A percentile compares a stretch with the other conserved stretches of the same genome.
These are phyloP conservation scores for Gryllus bimaculatus DNA, from an alignment of 1,140 invertebrate species.

Conservation along the genomic window DNA sequence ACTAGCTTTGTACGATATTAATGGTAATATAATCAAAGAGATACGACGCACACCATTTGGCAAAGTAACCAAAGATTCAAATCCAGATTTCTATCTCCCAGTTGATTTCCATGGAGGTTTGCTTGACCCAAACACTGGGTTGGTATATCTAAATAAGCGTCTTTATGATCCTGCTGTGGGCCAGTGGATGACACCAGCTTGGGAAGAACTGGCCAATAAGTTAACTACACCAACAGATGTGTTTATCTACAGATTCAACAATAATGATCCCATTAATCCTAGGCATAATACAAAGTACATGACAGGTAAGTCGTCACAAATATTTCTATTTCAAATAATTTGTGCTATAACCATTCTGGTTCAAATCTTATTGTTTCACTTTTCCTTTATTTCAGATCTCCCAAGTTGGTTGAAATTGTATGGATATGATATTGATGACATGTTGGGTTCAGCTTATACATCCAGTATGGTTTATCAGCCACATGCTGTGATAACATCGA, in stretches of 20 bases:
- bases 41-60: constrained; percentile 85
- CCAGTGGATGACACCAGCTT: constrained; percentile 90
- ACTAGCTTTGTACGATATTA: constrained; percentile 78
- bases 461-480: constrained; percentile 66
- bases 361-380: constrained; percentile 6
- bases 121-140: constrained; percentile 63
- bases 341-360: neutral
- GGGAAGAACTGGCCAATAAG: constrained; percentile 71
- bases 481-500: constrained; percentile 61
- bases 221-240: constrained; percentile 77
- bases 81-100: constrained; percentile 82
- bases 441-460: constrained; percentile 73
- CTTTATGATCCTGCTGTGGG: constrained; percentile 88
- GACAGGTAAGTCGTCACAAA: constrained; percentile 41
- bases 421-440: constrained; percentile 75
- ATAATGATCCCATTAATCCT: constrained; percentile 85
- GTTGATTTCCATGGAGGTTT: constrained; percentile 85
- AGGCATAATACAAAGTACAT: constrained; percentile 61
- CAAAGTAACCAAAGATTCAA: constrained; percentile 76
- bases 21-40: constrained; percentile 85
- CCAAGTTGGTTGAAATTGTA: constrained; percentile 77
- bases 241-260: constrained; percentile 83
- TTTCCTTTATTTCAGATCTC: constrained; percentile 46
- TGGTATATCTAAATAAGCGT: constrained; percentile 73
- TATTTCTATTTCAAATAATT: neutral